Evolutionary conservation across 2,113 vertebrate species (phyloP).

Genomic region (Lanius ludovicianus): DNA sequence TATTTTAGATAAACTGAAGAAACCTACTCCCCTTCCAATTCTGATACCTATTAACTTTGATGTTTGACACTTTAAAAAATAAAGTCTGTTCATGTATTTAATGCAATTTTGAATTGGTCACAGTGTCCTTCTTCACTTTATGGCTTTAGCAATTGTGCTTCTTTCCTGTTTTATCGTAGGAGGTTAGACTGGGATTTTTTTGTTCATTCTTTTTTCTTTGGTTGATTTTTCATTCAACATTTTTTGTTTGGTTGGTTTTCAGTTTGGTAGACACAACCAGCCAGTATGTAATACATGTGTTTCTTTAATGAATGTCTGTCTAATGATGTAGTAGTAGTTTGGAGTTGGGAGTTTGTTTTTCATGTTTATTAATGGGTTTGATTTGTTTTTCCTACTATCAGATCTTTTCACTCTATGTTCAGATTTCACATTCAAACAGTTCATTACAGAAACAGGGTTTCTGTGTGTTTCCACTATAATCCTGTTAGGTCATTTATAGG

Average conservation of each 20-base stretch:
- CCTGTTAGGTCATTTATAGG: background rate
- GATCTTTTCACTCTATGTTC: background rate
- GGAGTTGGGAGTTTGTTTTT: background rate
- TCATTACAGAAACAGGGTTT: background rate
- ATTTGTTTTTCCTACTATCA: background rate
- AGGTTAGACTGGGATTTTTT: background rate
- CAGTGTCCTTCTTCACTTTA: background rate
- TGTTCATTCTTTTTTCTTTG: background rate
- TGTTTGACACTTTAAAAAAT: background rate
- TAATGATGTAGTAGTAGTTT: background rate
- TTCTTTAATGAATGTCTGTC: background rate
- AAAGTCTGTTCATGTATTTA: background rate
- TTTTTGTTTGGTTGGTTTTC: background rate
- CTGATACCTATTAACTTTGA: background rate
- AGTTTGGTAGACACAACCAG: background rate
- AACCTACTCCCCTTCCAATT: background rate
- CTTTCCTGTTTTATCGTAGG: background rate
- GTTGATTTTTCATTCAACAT: rapidly evolving
- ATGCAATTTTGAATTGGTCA: background rate
- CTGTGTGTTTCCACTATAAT: background rate
- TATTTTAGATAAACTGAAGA: background rate
- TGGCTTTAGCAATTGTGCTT: background rate
- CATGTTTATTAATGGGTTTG: background rate
- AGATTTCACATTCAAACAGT: background rate
- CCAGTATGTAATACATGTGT: background rate